These are phyloP conservation scores for Nineta flava DNA, from an alignment of 2,888 invertebrate genomes.

Conservation along the genomic window DNA sequence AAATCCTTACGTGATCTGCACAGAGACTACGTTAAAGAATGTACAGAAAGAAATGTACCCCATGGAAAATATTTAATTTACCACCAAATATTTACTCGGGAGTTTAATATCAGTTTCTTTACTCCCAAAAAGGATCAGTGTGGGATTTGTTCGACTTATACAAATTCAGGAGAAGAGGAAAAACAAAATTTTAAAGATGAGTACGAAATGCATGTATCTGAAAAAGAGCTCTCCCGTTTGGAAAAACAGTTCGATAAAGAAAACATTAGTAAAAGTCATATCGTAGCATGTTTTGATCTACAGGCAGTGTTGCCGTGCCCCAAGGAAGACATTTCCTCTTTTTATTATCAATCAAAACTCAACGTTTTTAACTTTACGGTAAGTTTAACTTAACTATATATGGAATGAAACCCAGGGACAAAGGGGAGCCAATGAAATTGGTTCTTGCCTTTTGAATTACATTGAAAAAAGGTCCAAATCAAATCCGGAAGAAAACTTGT, in stretches of 20 bases:
- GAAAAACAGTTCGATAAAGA: slow-evolving; percentile 13
- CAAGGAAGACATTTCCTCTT: slow-evolving; percentile 13
- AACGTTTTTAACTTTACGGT: slow-evolving; percentile 15
- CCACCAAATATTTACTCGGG: not conserved
- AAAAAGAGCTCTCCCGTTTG: slow-evolving; percentile 12
- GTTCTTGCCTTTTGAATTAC: slow-evolving; percentile 12
- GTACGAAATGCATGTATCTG: slow-evolving; percentile 12
- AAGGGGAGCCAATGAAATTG: slow-evolving; percentile 15
- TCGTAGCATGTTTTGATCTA: slow-evolving; percentile 14
- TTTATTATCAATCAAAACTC: slow-evolving; percentile 15
- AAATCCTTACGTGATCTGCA: not conserved
- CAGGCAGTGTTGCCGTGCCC: slow-evolving; percentile 15
- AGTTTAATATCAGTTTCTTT: not conserved
- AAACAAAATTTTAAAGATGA: slow-evolving; percentile 1
- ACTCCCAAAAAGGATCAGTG: not conserved
- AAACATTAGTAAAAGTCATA: slow-evolving; percentile 6
- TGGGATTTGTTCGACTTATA: not conserved
- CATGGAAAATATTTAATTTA: not conserved
- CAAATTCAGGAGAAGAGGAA: no score
- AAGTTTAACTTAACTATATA: slow-evolving; percentile 9
- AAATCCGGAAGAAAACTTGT: slow-evolving; percentile 1
- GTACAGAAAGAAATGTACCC: not conserved
- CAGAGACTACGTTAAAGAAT: not conserved
- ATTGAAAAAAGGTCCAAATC: slow-evolving; percentile 6
- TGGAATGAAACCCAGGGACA: slow-evolving; percentile 14